Evolutionary conservation across 2,113 vertebrate genomes (phyloP).

Genomic region (Toxostoma redivivum): DNA sequence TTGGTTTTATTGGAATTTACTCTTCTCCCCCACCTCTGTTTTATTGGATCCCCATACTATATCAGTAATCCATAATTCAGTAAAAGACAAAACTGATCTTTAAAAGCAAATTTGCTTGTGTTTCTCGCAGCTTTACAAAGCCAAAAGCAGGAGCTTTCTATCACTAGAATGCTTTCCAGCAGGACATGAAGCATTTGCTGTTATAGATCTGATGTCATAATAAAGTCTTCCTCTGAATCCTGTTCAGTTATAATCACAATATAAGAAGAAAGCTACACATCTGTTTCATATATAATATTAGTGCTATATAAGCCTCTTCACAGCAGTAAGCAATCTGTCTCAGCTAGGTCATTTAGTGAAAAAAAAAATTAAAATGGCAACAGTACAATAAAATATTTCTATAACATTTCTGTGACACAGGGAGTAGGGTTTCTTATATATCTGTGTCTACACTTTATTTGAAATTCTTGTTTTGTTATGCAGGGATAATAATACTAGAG

Average conservation of each 20-base stretch:
- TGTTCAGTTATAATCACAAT: not conserved
- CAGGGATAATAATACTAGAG: not conserved
- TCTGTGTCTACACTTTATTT: not conserved
- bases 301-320: not conserved
- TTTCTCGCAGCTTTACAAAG: not conserved
- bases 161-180: not conserved
- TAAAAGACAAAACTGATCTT: not conserved
- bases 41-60: not conserved
- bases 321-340: not conserved
- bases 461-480: not conserved
- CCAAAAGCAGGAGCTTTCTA: not conserved
- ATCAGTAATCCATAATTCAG: not conserved
- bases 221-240: not conserved
- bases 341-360: not conserved
- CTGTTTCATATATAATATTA: not conserved
- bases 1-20: not conserved
- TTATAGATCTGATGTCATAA: not conserved
- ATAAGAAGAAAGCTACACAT: not conserved
- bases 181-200: not conserved
- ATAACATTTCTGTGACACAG: not conserved
- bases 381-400: not conserved
- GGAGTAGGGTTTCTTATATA: rapidly evolving
- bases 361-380: not conserved
- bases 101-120: not conserved
- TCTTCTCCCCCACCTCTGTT: not conserved